Conservation (phyloP, 2,797 vertebrate species). For the Dendrocincla tyrannina region DNA sequence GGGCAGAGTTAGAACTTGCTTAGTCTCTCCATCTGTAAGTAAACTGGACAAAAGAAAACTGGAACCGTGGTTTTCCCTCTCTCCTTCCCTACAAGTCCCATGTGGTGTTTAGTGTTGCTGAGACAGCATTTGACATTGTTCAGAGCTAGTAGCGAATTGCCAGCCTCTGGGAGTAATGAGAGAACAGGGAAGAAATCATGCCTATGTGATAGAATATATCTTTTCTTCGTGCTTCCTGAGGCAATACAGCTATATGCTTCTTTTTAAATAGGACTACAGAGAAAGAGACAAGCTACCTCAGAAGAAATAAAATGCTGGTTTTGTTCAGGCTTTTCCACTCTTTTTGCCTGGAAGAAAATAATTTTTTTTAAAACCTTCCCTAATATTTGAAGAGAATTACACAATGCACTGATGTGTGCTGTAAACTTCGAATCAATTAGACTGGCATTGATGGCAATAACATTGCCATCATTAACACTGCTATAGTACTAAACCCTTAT, state of each 20-base stretch:
- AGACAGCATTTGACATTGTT: constrained; percentile 19
- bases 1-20: background rate
- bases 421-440: background rate
- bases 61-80: background rate
- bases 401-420: background rate
- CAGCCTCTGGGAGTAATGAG: background rate
- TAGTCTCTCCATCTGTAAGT: background rate
- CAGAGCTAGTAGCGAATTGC: background rate
- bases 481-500: background rate
- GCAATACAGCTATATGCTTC: background rate
- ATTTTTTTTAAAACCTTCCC: background rate
- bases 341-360: background rate
- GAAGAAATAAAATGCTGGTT: background rate
- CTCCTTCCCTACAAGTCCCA: background rate
- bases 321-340: background rate
- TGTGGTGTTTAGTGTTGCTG: background rate
- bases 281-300: background rate
- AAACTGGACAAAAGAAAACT: background rate
- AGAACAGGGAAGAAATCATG: background rate
- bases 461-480: background rate
- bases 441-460: background rate
- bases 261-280: background rate
- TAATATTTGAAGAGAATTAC: background rate
- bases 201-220: background rate
- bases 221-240: background rate